Conservation (phyloP, 1,140 invertebrate genomes). For the Alviniconcha marisindica region DNA sequence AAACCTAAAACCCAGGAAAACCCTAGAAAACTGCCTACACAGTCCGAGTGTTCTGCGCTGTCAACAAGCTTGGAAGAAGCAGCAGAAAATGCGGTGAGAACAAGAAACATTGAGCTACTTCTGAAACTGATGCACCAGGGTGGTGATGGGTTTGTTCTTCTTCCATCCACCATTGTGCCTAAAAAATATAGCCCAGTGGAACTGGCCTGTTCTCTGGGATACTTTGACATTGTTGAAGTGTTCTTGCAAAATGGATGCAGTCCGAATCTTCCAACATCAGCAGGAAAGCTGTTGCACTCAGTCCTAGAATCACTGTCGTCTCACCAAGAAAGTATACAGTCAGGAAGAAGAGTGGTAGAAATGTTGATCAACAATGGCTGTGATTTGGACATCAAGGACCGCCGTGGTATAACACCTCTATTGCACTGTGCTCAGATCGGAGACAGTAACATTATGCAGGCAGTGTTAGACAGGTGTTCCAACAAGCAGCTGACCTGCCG, state of each 20-base stretch:
- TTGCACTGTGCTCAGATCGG: conserved; percentile 58
- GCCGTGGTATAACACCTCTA: conserved; percentile 52
- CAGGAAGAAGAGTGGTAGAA: conserved; percentile 42
- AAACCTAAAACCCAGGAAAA: neutral
- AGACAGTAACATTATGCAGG: conserved; percentile 50
- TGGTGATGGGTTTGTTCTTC: conserved; percentile 11
- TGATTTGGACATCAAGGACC: conserved; percentile 58
- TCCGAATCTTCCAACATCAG: conserved; percentile 60
- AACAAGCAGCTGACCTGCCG: conserved; percentile 41
- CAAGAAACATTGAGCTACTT: conserved; percentile 13
- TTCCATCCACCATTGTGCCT: neutral
- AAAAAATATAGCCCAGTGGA: conserved; percentile 52
- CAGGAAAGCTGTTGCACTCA: conserved; percentile 59
- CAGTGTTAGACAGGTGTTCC: conserved; percentile 46
- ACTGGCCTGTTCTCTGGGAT: conserved; percentile 54
- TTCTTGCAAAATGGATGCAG: conserved; percentile 64
- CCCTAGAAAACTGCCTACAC: neutral
- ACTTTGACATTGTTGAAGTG: conserved; percentile 55
- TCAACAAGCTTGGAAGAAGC: conserved; percentile 6
- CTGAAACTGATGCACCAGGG: conserved; percentile 24
- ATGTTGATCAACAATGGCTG: conserved; percentile 50
- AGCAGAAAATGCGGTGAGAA: conserved; percentile 23
- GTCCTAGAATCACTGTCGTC: conserved; percentile 54
- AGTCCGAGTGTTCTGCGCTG: neutral
- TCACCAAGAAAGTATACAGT: conserved; percentile 30